Evolutionary conservation across 2,113 vertebrate species (phyloP), one percentile per base, ranked within the genome.

Genomic region (Probosciger aterrimus): DNA sequence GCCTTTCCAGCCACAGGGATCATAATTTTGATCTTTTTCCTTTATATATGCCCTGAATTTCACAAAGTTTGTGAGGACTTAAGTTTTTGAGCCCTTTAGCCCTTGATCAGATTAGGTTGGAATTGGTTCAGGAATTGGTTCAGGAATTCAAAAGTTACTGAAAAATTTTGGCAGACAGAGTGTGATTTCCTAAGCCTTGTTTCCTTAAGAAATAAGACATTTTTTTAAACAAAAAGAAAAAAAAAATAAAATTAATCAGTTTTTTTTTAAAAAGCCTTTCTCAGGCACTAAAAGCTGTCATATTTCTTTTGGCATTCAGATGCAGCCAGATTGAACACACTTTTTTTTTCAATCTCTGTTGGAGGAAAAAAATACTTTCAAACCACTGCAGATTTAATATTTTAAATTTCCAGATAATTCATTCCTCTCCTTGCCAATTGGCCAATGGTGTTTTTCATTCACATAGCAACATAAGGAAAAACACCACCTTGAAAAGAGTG

Each of bases 231-330:
- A 63, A 43, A 25, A 37, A 43, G 10, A 30, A 17, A 27, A 41
- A 16, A 63, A 18, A 46, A 7, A 70, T 5, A 71, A 92, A 69
- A 73, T 11, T 1, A 50, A 59, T 27, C 3, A 1, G 2, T 22
- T 35, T 24, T 44, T 33, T 13, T 6, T 30, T 7, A 13, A 47
- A 70, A 63, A 28, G 6, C 39, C 6, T 90, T 90, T 93, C 20
- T 28, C 73, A 78, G 69, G 35, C 83, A 78, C 88, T 86, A 77
- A 77, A 60, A 82, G 41, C 71, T 93, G 59, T 94, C 87, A 63
- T 73, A 50, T 88, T 96, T 95, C 63, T 92, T 91, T 90, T 95
- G 92, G 88, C 94, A 93, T 88, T 96, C 68, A 86, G 76, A 93
- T 83, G 39, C 60, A 83, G 73, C 50, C 95, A 96, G 88, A 96